Percentiles rank a stretch among this genome's conserved stretches.
These are phyloP conservation scores for Trichogramma evanescens DNA, from an alignment of 2,888 invertebrate genomes.

Conservation along the genomic window DNA sequence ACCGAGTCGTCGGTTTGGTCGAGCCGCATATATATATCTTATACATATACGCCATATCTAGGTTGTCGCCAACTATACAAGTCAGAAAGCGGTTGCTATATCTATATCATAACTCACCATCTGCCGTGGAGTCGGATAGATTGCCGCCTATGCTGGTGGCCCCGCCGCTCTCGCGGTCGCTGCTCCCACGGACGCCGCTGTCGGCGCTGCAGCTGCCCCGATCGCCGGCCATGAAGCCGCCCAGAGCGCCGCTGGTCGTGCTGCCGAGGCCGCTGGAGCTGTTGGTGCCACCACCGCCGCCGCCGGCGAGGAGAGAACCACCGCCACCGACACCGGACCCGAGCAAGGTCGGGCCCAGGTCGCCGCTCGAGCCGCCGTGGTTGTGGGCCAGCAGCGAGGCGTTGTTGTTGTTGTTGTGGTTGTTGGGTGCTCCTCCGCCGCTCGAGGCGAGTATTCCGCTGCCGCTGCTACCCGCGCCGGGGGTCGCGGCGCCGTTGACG, in stretches of 20 bases:
- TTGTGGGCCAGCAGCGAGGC: not conserved
- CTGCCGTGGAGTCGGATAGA: conserved; percentile 71
- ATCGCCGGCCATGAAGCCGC: conserved; percentile 54
- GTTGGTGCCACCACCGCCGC: conserved; percentile 29
- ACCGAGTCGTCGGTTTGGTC: too few species aligned
- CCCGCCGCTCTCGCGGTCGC: conserved; percentile 71
- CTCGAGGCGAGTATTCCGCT: conserved; percentile 12
- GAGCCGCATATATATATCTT: too few species aligned
- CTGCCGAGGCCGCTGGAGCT: too few species aligned
- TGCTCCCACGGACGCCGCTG: conserved; percentile 76
- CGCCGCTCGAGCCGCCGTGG: conserved; percentile 11
- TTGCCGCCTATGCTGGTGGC: conserved; percentile 79
- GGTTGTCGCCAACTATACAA: too few species aligned
- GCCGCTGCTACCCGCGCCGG: conserved; percentile 40
- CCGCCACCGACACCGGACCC: conserved; percentile 46
- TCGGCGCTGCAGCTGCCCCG: conserved; percentile 81
- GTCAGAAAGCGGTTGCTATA: too few species aligned
- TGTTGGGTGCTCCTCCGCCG: conserved; percentile 14
- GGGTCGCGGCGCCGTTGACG: conserved; percentile 53
- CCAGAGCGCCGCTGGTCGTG: conserved; percentile 42
- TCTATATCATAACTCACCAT: conserved; percentile 50
- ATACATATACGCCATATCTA: too few species aligned
- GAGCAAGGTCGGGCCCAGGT: conserved; percentile 42
- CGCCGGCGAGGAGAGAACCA: conserved; percentile 37
- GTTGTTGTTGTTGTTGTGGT: not conserved